phyloP scores from a whole-genome alignment of 2,113 vertebrate genomes.

The Lepus timidus region DNA sequence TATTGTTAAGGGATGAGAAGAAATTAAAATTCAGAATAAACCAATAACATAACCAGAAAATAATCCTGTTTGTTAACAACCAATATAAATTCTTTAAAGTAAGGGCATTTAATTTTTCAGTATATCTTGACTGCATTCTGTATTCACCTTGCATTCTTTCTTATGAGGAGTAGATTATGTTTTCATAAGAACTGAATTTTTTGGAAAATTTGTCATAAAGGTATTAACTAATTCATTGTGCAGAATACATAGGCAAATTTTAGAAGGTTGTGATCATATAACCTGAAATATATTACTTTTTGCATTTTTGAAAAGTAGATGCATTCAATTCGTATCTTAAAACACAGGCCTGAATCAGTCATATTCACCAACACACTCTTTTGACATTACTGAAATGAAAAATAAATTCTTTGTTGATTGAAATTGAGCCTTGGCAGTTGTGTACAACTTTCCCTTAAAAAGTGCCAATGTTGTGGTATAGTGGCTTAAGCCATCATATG shows the following conservation, averaged over 20 bases:
- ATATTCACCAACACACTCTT: background rate
- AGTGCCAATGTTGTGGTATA: too few species aligned
- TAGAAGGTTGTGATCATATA: background rate
- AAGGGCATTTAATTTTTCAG: background rate
- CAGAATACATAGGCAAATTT: background rate
- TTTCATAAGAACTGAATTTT: background rate
- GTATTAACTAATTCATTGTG: background rate
- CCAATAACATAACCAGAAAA: background rate
- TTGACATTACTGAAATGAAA: background rate
- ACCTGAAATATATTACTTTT: background rate
- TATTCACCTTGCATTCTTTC: background rate
- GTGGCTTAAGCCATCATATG: too few species aligned
- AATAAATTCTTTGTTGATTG: background rate
- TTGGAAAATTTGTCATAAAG: slow-evolving; percentile 2
- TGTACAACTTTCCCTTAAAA: background rate
- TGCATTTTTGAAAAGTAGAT: slow-evolving; percentile 19
- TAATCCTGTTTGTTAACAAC: slow-evolving; percentile 29
- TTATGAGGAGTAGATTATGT: background rate
- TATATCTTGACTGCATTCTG: background rate
- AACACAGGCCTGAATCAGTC: background rate
- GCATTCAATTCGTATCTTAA: background rate
- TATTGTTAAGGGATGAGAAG: background rate
- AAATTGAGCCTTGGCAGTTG: background rate
- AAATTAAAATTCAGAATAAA: slow-evolving; percentile 26
- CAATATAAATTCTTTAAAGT: background rate